These are phyloP conservation scores for Mergus octosetaceus DNA, from an alignment of 2,797 vertebrate species.

Conservation along the genomic window DNA sequence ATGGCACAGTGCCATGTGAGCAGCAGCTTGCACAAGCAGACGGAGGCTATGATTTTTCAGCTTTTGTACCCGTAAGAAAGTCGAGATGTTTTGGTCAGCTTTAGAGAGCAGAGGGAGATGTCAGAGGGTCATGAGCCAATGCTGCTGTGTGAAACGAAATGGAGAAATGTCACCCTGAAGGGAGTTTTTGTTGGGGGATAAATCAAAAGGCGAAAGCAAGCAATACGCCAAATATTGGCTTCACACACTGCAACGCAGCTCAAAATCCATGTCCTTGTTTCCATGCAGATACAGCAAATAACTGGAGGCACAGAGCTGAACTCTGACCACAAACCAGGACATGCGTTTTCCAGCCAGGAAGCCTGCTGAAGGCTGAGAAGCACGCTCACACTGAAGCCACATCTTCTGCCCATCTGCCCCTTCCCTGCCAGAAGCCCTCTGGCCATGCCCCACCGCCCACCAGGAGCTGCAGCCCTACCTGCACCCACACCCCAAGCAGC, in stretches of 20 bases:
- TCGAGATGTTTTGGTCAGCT: neutral
- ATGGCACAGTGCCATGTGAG: neutral
- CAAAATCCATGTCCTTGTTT: neutral
- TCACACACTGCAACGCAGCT: neutral
- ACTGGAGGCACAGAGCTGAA: neutral
- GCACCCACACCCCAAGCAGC: neutral
- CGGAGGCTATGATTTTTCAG: neutral
- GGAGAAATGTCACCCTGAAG: neutral
- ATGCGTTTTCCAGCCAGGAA: neutral
- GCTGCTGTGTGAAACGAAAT: fast-evolving
- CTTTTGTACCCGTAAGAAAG: fast-evolving
- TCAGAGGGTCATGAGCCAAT: neutral
- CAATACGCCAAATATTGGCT: neutral
- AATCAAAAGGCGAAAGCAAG: neutral
- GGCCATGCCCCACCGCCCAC: neutral
- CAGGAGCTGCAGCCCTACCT: no score
- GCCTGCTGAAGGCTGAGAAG: neutral
- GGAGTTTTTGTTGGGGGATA: neutral
- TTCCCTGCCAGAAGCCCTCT: neutral
- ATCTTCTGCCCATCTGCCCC: neutral
- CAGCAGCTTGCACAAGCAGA: neutral
- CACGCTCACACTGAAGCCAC: no score
- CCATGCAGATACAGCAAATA: neutral
- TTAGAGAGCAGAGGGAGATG: neutral
- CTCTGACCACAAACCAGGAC: neutral